Conservation (phyloP, 2,113 vertebrate genomes). For the Actinemys pallida region DNA sequence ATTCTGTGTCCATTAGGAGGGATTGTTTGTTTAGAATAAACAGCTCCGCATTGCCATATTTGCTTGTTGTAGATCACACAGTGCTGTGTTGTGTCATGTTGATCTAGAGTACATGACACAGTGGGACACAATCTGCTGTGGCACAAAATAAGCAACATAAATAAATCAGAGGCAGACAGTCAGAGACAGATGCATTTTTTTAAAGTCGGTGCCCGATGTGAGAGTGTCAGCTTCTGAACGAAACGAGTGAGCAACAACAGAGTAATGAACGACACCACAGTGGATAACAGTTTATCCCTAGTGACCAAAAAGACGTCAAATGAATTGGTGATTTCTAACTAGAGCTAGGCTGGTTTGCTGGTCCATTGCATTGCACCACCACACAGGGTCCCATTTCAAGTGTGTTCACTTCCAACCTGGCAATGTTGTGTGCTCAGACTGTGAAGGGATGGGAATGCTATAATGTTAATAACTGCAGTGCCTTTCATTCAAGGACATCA, state of each 20-base stretch:
- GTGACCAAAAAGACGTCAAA: background rate
- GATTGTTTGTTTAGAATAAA: background rate
- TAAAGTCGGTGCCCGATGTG: background rate
- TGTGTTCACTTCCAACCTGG: rapidly evolving
- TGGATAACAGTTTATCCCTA: background rate
- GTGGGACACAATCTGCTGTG: background rate
- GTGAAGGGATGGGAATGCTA: background rate
- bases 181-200: background rate
- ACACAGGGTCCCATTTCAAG: rapidly evolving
- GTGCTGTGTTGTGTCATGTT: background rate
- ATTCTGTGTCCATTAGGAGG: background rate
- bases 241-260: background rate
- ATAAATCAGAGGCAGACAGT: background rate
- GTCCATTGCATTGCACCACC: rapidly evolving
- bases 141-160: background rate
- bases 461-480: rapidly evolving
- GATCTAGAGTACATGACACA: background rate
- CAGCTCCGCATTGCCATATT: background rate
- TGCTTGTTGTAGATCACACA: background rate
- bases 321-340: rapidly evolving
- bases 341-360: background rate
- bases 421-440: background rate
- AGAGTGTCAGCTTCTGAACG: background rate
- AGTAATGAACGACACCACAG: rapidly evolving
- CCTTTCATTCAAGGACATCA: background rate